Percentiles rank a stretch among this genome's conserved stretches.
These are phyloP conservation scores for Calidris pugnax DNA, from an alignment of 2,113 vertebrate genomes.

Conservation along the genomic window DNA sequence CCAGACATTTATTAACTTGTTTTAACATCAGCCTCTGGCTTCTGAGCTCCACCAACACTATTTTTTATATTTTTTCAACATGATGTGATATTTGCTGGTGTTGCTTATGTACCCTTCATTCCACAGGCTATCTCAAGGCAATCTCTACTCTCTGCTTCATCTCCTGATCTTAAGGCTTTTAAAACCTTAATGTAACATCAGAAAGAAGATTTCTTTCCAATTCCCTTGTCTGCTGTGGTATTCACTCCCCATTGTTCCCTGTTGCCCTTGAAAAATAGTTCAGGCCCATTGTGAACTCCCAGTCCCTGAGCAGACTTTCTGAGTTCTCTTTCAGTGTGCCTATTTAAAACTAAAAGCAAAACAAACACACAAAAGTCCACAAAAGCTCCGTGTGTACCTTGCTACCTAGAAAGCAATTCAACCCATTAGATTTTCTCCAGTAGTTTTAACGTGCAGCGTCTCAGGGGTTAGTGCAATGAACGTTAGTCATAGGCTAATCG, in stretches of 20 bases:
- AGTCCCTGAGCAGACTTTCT: not conserved
- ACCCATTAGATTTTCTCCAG: conserved; percentile 38
- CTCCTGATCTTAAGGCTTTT: not conserved
- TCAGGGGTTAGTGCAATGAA: conserved; percentile 16
- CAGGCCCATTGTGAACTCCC: not conserved
- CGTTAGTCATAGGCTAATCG: conserved; percentile 44
- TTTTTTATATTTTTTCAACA: not conserved
- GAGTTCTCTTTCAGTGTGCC: not conserved
- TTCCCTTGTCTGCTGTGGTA: not conserved
- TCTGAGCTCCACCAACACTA: not conserved
- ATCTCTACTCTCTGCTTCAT: not conserved
- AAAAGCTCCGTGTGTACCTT: conserved; percentile 46
- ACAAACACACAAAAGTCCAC: conserved; percentile 27
- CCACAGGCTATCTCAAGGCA: not conserved
- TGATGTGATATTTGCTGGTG: not conserved
- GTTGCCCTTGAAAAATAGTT: not conserved
- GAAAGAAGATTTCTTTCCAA: conserved; percentile 22
- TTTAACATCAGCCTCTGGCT: not conserved
- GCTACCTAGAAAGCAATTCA: conserved; percentile 64
- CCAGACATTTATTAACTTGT: not conserved
- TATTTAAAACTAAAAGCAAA: conserved; percentile 56
- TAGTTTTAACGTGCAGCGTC: not conserved
- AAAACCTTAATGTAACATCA: conserved; percentile 9
- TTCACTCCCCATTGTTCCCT: not conserved
- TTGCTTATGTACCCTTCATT: not conserved